Conservation (phyloP, 1,140 invertebrate species). For the Diabrotica undecimpunctata region DNA sequence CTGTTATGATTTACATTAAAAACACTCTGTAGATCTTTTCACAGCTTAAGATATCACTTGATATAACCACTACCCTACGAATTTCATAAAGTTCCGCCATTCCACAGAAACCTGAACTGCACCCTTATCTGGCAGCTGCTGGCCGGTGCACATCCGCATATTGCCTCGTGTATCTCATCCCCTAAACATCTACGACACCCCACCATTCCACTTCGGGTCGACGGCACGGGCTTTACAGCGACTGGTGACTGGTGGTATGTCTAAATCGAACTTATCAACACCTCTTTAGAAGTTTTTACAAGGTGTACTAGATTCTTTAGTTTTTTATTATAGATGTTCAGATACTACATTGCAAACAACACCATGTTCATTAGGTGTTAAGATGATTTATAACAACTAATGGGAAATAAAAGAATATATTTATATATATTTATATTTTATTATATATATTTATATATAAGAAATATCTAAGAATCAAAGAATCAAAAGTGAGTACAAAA, state of each 20-base stretch:
- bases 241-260: constrained; percentile 12
- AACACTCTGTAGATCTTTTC: background rate
- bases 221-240: background rate
- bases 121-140: constrained; percentile 11
- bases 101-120: constrained; percentile 16
- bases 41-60: constrained; percentile 5
- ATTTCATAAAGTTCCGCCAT: constrained; percentile 6
- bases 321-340: background rate
- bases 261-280: constrained; percentile 20
- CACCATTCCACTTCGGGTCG: background rate
- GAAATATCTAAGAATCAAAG: too few relatives aligned
- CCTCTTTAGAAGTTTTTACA: constrained; percentile 15
- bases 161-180: constrained; percentile 18
- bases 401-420: too few relatives aligned
- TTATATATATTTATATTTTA: too few relatives aligned
- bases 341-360: too few relatives aligned
- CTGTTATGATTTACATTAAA: background rate
- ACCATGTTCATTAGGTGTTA: too few relatives aligned
- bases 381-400: too few relatives aligned
- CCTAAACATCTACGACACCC: constrained; percentile 16
- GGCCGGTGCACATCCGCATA: constrained; percentile 18
- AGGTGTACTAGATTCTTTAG: too few relatives aligned
- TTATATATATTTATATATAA: too few relatives aligned
- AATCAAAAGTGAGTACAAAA: too few relatives aligned
- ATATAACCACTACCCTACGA: constrained; percentile 10